phyloP scores from a whole-genome alignment of 2,797 vertebrate species.

The Aulostomus chinensis region DNA sequence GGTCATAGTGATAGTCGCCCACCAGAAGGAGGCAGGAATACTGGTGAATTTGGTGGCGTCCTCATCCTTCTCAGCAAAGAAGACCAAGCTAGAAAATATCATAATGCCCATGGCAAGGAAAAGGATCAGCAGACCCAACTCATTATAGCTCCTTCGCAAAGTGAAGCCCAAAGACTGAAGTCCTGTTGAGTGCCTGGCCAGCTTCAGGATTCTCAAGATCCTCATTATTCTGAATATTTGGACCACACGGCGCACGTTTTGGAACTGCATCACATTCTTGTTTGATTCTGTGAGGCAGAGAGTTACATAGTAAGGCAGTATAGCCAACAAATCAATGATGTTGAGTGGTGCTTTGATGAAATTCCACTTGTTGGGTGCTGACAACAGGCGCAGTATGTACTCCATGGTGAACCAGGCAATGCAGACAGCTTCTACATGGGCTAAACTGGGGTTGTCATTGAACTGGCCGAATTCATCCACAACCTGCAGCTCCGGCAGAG shows the following conservation, averaged over 20 bases:
- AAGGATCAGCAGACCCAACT: constrained; percentile 93
- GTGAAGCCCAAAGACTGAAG: constrained; percentile 98
- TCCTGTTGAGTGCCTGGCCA: constrained; percentile 96
- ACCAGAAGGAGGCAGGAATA: constrained; percentile 99
- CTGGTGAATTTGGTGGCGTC: constrained; percentile 98
- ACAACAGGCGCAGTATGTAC: constrained; percentile 94
- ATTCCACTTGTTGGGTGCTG: constrained; percentile 96
- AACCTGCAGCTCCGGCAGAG: constrained; percentile 95
- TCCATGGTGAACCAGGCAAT: constrained; percentile 99
- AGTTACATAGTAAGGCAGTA: constrained; percentile 96
- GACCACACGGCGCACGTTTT: constrained; percentile 95
- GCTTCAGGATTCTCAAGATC: constrained; percentile 95
- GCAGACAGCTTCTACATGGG: constrained; percentile 96
- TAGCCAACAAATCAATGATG: constrained; percentile 96
- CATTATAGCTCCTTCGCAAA: constrained; percentile 94
- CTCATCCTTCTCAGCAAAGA: constrained; percentile 98
- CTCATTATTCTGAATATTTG: constrained; percentile 99
- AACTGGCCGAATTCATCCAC: constrained; percentile 93
- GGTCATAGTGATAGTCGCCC: constrained; percentile 99
- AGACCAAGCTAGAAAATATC: constrained; percentile 99
- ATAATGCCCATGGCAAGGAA: constrained; percentile 99
- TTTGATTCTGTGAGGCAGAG: constrained; percentile 98
- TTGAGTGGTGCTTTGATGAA: constrained; percentile 98
- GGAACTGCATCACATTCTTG: constrained; percentile 97
- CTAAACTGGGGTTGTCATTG: constrained; percentile 94